Evolutionary conservation across 1,140 invertebrate genomes (phyloP), one percentile per base, ranked within the genome.

Genomic region (Elysia chlorotica): DNA sequence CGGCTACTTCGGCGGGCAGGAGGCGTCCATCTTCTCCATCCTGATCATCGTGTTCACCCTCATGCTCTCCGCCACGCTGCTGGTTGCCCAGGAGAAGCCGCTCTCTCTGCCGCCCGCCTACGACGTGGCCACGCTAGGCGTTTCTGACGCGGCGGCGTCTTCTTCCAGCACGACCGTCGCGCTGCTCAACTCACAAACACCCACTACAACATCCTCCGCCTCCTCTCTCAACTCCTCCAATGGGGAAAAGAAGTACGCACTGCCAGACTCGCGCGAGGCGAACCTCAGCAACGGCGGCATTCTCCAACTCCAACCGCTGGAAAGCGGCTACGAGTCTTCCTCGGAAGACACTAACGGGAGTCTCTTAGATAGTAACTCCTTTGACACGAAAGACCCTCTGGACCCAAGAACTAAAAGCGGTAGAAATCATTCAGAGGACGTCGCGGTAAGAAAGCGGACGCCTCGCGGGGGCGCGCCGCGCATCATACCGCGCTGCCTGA

Each of bases 21-120:
- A 87, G 74, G 73, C 78, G 33, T 80, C 81, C 3, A 82, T 83
- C 21, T 87, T 87, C 74, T 79, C 83, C 25, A 71, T 87, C 31
- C 76, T 87, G 2, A 79, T 84, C 33, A 57, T 86, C 41, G 70
- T 87, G 25, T 87, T 85, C 67, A 72, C 78, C n/a, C 56, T 84
- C 31, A 74, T 80, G 36, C 73, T 87, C 53, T 56, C 78, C 14
- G 77, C 81, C 0, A 86, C 85, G 3, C 70, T 87, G 37, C 71
- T 78, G 2, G 79, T 81, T 30, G 84, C 85, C 0, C 72, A 83
- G 65, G 84, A 85, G 67, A 74, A 74, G 37, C 80, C 83, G 25
- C 65, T 79, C 25, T 59, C 65, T 14, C 54, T 63, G 0, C 31
- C 73, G 23, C 14, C 41, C n/a, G n/a, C n/a, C n/a, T n/a, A n/a